Evolutionary conservation across 1,140 invertebrate species (phyloP).

Genomic region (Octopus bimaculoides): DNA sequence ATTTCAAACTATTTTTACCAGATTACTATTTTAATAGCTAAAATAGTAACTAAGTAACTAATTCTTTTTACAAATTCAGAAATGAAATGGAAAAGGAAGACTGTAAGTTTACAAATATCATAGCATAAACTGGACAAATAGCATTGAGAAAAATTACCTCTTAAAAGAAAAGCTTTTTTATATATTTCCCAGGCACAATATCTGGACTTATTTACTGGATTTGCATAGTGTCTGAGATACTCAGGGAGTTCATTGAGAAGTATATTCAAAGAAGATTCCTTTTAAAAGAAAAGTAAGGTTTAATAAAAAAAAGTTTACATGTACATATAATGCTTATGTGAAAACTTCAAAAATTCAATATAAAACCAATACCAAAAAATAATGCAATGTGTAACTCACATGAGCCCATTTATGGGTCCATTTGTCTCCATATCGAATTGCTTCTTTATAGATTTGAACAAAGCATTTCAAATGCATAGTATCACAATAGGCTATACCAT

Average conservation of each 20-base stretch:
- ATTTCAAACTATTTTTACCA: too few species aligned
- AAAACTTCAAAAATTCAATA: too few species aligned
- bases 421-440: constrained; percentile 54
- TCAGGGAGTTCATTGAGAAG: constrained; percentile 53
- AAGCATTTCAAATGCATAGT: constrained; percentile 52
- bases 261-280: constrained; percentile 56
- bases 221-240: constrained; percentile 41
- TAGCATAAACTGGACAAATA: too few species aligned
- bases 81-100: too few species aligned
- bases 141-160: too few species aligned
- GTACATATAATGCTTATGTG: too few species aligned
- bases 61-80: too few species aligned
- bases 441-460: constrained; percentile 53
- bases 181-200: constrained; percentile 51
- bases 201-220: constrained; percentile 44
- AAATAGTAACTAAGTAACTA: too few species aligned
- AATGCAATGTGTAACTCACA: constrained; percentile 26
- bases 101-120: too few species aligned
- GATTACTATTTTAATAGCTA: too few species aligned
- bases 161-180: constrained; percentile 45
- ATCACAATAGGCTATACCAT: constrained; percentile 55
- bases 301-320: too few species aligned
- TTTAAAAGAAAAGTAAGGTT: constrained; percentile 18
- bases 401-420: constrained; percentile 59
- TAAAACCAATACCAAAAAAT: too few species aligned